Conservation (phyloP, 2,797 vertebrate genomes). For the Pygocentrus nattereri region DNA sequence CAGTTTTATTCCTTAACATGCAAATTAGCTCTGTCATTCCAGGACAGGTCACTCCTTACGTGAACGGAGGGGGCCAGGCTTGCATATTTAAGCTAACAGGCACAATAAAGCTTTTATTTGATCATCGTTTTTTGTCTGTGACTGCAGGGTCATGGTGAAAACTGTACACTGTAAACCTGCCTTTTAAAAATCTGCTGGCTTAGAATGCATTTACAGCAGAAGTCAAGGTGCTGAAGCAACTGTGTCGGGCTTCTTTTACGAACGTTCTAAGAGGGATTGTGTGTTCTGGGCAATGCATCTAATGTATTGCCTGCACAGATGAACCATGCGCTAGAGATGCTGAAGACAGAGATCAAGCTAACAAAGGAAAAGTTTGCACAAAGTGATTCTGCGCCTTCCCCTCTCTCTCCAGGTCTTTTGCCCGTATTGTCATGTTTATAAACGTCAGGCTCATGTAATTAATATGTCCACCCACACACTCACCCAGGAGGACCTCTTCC, state of each 20-base stretch:
- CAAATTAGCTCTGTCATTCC: no score
- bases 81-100: no score
- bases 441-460: not conserved
- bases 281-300: not conserved
- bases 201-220: not conserved
- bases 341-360: not conserved
- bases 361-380: not conserved
- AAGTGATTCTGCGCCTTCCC: not conserved
- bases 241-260: not conserved
- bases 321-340: not conserved
- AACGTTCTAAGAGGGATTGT: not conserved
- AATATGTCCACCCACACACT: constrained; percentile 26
- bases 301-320: not conserved
- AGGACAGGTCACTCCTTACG: no score
- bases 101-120: no score
- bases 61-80: no score
- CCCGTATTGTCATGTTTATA: not conserved
- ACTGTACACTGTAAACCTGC: no score
- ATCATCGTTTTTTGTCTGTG: no score
- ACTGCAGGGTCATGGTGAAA: no score
- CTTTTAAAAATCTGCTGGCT: no score
- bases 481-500: constrained; percentile 17
- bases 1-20: no score
- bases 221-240: not conserved
- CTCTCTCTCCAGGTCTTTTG: not conserved